Evolutionary conservation across 2,113 vertebrate species (phyloP).

Genomic region (Nyctereutes procyonoides): DNA sequence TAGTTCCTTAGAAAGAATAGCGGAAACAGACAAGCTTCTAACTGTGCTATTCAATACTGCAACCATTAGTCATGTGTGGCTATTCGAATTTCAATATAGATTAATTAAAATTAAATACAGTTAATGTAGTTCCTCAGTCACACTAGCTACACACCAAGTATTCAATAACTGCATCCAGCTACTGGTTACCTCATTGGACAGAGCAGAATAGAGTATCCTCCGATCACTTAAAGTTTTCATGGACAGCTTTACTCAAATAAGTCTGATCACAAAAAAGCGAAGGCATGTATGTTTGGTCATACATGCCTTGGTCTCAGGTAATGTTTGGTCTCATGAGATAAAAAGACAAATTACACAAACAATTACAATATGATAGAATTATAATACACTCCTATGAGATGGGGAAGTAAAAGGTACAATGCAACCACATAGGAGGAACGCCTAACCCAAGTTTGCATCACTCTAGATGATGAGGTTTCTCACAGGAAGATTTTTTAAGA

Average conservation of each 20-base stretch:
- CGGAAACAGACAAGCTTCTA: conserved; percentile 6
- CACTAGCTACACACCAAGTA: neutral
- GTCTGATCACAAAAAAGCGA: neutral
- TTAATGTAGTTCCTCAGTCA: neutral
- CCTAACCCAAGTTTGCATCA: neutral
- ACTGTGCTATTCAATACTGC: neutral
- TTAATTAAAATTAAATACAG: neutral
- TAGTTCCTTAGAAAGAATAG: neutral
- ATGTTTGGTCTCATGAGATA: neutral
- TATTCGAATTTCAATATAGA: neutral
- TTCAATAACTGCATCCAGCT: neutral
- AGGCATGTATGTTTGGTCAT: too few species aligned
- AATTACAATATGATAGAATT: neutral
- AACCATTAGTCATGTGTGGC: neutral
- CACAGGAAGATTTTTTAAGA: neutral
- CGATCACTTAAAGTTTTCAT: neutral
- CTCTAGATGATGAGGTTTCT: neutral
- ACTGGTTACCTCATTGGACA: neutral
- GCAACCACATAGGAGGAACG: neutral
- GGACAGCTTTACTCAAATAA: neutral
- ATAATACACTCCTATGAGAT: neutral
- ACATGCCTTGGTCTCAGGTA: neutral
- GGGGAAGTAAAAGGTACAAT: neutral
- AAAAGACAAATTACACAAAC: neutral
- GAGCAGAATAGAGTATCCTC: neutral